These are phyloP conservation scores for Cantharis rufa DNA, from an alignment of 2,888 invertebrate genomes.

Conservation along the genomic window DNA sequence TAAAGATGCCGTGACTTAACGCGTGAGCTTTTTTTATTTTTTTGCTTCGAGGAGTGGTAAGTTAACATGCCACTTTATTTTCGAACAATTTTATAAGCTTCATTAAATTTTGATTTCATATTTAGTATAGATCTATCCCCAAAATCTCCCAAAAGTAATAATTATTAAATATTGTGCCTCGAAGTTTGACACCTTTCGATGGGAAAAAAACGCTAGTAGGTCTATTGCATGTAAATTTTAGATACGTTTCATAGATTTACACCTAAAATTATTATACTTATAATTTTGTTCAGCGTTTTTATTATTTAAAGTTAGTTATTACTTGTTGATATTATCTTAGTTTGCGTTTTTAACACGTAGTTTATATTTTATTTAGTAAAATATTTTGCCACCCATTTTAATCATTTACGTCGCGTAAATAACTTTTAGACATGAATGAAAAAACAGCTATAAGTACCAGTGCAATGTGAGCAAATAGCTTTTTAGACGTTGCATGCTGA, in stretches of 20 bases:
- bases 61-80: conserved; percentile 20
- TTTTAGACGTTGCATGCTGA: neutral
- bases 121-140: conserved; percentile 18
- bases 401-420: neutral
- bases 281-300: conserved; percentile 28
- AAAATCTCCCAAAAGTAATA: conserved; percentile 32
- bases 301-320: conserved; percentile 17
- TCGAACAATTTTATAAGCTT: conserved; percentile 16
- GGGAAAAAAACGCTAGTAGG: conserved; percentile 27
- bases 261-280: conserved; percentile 30
- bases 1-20: conserved; percentile 23
- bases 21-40: conserved; percentile 23
- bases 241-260: conserved; percentile 33
- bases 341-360: conserved; percentile 11
- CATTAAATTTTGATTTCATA: conserved; percentile 23
- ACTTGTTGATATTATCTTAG: neutral
- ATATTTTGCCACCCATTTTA: neutral
- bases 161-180: conserved; percentile 37
- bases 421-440: neutral
- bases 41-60: conserved; percentile 22
- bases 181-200: conserved; percentile 38
- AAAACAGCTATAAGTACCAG: neutral
- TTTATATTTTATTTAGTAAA: conserved; percentile 12
- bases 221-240: conserved; percentile 37
- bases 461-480: neutral